phyloP scores from a whole-genome alignment of 1,140 invertebrate genomes.

The Drosophila miranda region DNA sequence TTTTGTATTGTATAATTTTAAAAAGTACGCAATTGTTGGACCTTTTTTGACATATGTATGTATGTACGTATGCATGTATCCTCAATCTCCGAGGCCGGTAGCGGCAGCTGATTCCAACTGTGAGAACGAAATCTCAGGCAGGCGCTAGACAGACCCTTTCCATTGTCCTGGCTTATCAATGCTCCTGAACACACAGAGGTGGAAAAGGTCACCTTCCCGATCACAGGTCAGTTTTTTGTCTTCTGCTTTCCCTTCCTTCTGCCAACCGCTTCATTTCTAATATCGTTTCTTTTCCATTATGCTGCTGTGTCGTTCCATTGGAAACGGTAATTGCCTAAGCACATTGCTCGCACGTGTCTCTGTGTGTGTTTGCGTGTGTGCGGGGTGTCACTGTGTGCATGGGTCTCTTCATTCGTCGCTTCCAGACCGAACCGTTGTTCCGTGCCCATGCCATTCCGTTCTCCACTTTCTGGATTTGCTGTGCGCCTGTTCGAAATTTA shows the following conservation, averaged over 20 bases:
- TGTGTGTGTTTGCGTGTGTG: slow-evolving; percentile 23
- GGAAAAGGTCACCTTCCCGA: slow-evolving; percentile 39
- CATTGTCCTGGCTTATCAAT: slow-evolving; percentile 39
- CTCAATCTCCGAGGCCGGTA: too few relatives aligned
- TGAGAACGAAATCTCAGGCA: slow-evolving; percentile 28
- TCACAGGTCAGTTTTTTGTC: slow-evolving; percentile 51
- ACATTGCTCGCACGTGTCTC: slow-evolving; percentile 18
- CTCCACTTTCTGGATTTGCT: slow-evolving; percentile 35
- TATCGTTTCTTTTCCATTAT: slow-evolving; percentile 1
- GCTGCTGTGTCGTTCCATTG: slow-evolving; percentile 22
- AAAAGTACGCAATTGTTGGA: neutral
- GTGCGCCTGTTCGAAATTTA: slow-evolving; percentile 78
- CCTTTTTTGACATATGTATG: too few relatives aligned
- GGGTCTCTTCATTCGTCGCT: slow-evolving; percentile 14
- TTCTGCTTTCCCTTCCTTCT: slow-evolving; percentile 10
- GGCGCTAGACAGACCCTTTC: slow-evolving; percentile 19
- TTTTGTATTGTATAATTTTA: slow-evolving; percentile 39
- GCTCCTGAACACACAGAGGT: slow-evolving; percentile 16
- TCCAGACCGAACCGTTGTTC: too few relatives aligned
- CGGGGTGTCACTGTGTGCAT: slow-evolving; percentile 17
- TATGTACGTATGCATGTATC: too few relatives aligned
- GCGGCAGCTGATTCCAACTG: slow-evolving; percentile 37
- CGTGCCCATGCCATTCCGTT: slow-evolving; percentile 8
- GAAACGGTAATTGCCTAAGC: slow-evolving; percentile 31
- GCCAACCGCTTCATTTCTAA: neutral